Percentiles rank a stretch among this genome's conserved stretches.
phyloP scores from a whole-genome alignment of 1,140 invertebrate species.

The Microvelia longipes region DNA sequence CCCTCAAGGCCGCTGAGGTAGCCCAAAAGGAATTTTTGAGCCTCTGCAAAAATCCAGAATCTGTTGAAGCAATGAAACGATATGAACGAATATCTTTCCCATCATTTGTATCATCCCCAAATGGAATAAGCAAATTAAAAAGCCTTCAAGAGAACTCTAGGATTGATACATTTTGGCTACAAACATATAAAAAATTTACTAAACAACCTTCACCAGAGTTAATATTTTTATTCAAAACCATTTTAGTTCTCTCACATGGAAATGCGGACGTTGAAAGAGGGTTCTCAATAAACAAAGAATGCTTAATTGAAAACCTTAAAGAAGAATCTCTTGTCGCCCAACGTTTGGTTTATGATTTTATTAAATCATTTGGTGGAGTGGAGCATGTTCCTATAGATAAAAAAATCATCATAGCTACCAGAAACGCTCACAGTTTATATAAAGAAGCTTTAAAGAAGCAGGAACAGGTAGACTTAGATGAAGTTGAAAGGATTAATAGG shows the following conservation, averaged over 20 bases:
- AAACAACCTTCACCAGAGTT: background rate
- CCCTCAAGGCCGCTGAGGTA: background rate
- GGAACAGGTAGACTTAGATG: no score
- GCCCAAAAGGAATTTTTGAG: background rate
- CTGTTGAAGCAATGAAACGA: background rate
- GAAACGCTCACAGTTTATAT: background rate
- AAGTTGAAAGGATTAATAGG: no score
- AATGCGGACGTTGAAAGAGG: conserved; percentile 20
- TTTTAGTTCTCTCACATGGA: conserved; percentile 16
- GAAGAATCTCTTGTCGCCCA: conserved; percentile 17
- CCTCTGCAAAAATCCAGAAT: background rate
- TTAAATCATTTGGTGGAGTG: background rate
- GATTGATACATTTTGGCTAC: background rate
- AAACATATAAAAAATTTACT: background rate
- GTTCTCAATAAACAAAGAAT: conserved; percentile 21
- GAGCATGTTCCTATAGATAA: background rate
- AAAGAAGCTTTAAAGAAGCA: background rate
- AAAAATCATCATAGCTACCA: background rate
- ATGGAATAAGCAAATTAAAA: background rate
- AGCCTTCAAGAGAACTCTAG: background rate
- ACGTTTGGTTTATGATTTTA: background rate
- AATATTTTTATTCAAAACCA: background rate
- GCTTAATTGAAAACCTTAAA: conserved; percentile 18
- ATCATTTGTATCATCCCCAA: background rate
- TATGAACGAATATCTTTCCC: background rate